Evolutionary conservation across 2,113 vertebrate species (phyloP), one percentile per base, ranked within the genome.

Genomic region (Rousettus leschenaultii): DNA sequence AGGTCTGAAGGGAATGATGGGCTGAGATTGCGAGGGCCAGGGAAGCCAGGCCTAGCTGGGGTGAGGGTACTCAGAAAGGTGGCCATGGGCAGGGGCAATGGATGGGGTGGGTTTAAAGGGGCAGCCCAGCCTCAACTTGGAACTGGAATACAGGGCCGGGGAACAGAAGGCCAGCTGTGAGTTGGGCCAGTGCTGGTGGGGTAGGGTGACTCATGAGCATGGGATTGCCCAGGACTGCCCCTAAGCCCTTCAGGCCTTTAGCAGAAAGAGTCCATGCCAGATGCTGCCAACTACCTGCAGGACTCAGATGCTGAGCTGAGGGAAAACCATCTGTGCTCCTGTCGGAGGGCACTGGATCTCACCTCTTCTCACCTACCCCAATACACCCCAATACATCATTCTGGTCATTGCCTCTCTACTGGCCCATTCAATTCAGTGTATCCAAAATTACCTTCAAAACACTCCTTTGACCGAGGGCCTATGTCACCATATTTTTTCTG

Each of bases 281-380:
- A 18, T 40, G 45, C 28, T 84, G n/a, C 38, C 5, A 30, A 21
- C 35, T 13, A 24, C 16, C 35, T 13, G 9, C 26, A 33, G 22
- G 26, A 24, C 22, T 53, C n/a, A 61, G 86, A 30, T 15, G n/a
- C 48, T 35, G 13, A 24, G 3, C 55, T 26, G 12, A 80, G 30
- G 48, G 15, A 35, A 43, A 10, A 59, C 30, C 53, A 40, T 9
- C 3, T 6, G 3, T 51, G 68, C 26, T 51, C 66, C 83, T 65
- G 2, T 10, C 6, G 0, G 40, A n/a, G 26, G 28, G 11, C 12
- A 0, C 15, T 74, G 16, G 16, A 3, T 51, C 61, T 71, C 51
- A 16, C 10, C 26, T 22, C 45, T 65, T 63, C 38, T 9, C 82
- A 11, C 61, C 30, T 5, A 28, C 51, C 45, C n/a, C 1, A 5